Evolutionary conservation across 2,113 vertebrate species (phyloP).

Genomic region (Ardeotis arabs): DNA sequence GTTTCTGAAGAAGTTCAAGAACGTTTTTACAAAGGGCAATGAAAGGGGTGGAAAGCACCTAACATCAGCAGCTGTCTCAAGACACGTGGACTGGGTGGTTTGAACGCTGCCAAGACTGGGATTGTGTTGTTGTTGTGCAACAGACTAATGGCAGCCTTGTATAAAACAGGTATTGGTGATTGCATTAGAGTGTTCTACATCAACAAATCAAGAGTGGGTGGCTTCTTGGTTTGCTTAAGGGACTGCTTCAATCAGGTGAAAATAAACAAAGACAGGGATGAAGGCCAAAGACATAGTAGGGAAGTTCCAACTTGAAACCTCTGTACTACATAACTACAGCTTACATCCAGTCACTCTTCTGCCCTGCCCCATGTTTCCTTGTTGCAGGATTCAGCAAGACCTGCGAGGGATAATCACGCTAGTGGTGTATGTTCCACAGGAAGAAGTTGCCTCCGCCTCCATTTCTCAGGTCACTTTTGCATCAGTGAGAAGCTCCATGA

Average conservation of each 20-base stretch:
- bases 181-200: neutral
- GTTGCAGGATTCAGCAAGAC: neutral
- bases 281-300: neutral
- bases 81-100: neutral
- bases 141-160: neutral
- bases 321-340: neutral
- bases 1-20: slow-evolving; percentile 2
- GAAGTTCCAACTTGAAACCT: neutral
- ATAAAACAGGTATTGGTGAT: neutral
- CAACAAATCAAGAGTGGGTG: neutral
- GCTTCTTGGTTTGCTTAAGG: neutral
- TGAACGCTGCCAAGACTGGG: neutral
- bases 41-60: neutral
- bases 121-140: neutral
- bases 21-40: neutral
- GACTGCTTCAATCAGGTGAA: neutral
- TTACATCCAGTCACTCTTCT: neutral
- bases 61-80: neutral
- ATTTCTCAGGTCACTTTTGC: neutral
- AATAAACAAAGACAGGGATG: neutral
- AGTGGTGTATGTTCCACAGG: neutral
- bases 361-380: neutral
- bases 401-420: neutral
- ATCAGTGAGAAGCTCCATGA: neutral
- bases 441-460: neutral